Base-by-base conservation (phyloP, 30 jellyfish, hydroid and myxozoan species). In the Aurelia aurita complex sp. Pacific region DNA sequence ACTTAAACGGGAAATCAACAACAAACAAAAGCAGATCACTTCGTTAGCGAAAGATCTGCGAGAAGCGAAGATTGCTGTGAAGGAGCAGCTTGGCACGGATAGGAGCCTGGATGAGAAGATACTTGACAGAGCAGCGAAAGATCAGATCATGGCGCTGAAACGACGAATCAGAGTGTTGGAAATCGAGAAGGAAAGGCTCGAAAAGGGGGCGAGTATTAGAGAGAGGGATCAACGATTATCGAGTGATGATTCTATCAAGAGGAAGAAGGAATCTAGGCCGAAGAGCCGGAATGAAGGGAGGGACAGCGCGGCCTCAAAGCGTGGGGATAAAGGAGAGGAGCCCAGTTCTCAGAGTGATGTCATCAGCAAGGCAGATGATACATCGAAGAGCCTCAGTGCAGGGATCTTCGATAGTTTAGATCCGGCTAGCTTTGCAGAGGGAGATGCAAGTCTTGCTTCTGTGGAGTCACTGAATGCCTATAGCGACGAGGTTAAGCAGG, bases 41-140 rank as follows among this genome's bases (percentile, higher is more conserved):
- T 94, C 95, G 29, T 73, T 94, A 80, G 92, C 99, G 8, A 82
- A 76, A 54, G 99, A 94, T 55, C 84, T 94, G 32, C 94, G 96
- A n/a, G 79, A 86, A 35, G 85, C 94, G 60, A 88, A 84, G 55
- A 52, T 81, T 14, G 89, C 79, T 71, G 92, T 83, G 80, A 83
- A 83, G 86, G 92, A 83, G 86, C 92, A 83, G 64, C 32, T 72
- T 1, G 92, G 92, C 1, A 83, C 92, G 32, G 85, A 71, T 33
- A 73, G 92, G 19, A 70, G 85, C 13, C 74, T 83, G 7, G 92
- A 83, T 63, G 92, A 83, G 46, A 76, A 83, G 77, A 23, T 83
- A 12, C 92, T 83, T 8, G 92, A 83, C 81, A 70, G 86, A 64
- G 92, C 92, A 61, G 87, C 89, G 59, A 74, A 50, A 43, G 89